Evolutionary conservation across 2,888 invertebrate genomes (phyloP).

Genomic region (Eupsilia transversa): DNA sequence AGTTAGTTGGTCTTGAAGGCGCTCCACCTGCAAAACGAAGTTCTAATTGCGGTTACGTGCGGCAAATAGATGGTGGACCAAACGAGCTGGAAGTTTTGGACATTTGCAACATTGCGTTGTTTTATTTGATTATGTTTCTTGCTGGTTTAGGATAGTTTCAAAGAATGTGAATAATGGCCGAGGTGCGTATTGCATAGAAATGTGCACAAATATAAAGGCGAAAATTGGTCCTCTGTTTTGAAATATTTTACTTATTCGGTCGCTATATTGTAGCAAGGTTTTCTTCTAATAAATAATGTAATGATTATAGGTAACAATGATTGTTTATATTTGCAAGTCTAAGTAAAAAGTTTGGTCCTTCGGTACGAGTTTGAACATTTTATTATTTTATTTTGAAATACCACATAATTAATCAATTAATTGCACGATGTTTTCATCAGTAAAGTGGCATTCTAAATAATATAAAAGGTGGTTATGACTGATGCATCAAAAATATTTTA

Average conservation of each 20-base stretch:
- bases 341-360: background rate
- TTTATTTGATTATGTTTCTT: slow-evolving; percentile 40
- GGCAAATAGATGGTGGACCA: slow-evolving; percentile 38
- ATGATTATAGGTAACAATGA: background rate
- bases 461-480: too few species aligned
- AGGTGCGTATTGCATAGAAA: background rate
- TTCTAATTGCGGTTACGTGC: slow-evolving; percentile 49
- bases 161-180: background rate
- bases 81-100: slow-evolving; percentile 41
- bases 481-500: too few species aligned
- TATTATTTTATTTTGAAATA: background rate
- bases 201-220: background rate
- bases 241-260: background rate
- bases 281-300: background rate
- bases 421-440: background rate
- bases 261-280: too few species aligned
- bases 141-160: slow-evolving; percentile 22
- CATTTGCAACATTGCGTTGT: slow-evolving; percentile 28
- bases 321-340: background rate
- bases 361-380: background rate
- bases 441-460: background rate
- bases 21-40: slow-evolving; percentile 86
- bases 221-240: background rate
- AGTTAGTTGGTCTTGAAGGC: slow-evolving; percentile 91
- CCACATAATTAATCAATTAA: background rate